A percentile compares a stretch with the other conserved stretches of the same genome.
Conservation (phyloP, 2,888 invertebrate genomes). For the Teleogryllus oceanicus region DNA sequence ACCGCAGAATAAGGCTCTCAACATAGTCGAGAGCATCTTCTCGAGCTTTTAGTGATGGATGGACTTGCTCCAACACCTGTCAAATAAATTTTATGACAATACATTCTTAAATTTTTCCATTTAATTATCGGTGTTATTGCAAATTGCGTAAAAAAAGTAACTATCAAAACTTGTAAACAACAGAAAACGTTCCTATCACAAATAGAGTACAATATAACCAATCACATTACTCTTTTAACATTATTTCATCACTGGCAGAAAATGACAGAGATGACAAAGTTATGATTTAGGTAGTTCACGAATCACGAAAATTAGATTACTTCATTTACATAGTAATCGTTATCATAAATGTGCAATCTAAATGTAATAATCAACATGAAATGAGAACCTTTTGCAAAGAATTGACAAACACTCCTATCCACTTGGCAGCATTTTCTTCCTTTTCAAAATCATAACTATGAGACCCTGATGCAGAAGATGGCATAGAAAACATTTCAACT, state of each 20-base stretch:
- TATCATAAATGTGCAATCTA: no score
- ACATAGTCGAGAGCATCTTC: slow-evolving; percentile 90
- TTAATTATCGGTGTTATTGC: no score
- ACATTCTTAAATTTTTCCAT: neutral
- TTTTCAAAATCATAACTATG: slow-evolving; percentile 75
- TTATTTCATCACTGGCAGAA: no score
- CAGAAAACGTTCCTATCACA: no score
- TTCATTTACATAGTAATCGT: no score
- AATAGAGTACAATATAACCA: no score
- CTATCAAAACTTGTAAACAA: no score
- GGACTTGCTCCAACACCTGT: slow-evolving; percentile 86
- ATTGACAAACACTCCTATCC: slow-evolving; percentile 85
- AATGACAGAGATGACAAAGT: no score
- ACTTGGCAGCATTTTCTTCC: slow-evolving; percentile 84
- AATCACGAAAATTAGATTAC: neutral
- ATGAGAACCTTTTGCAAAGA: slow-evolving; percentile 77
- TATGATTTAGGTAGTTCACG: neutral
- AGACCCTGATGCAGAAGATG: slow-evolving; percentile 39
- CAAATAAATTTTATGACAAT: neutral
- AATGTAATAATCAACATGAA: neutral
- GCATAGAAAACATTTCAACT: slow-evolving; percentile 39
- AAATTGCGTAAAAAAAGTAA: no score
- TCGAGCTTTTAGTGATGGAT: slow-evolving; percentile 78
- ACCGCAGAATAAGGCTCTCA: slow-evolving; percentile 82
- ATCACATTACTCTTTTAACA: no score